Evolutionary conservation across 2,797 vertebrate species (phyloP), one percentile per base, ranked within the genome.

Genomic region (Dendrocincla tyrannina): DNA sequence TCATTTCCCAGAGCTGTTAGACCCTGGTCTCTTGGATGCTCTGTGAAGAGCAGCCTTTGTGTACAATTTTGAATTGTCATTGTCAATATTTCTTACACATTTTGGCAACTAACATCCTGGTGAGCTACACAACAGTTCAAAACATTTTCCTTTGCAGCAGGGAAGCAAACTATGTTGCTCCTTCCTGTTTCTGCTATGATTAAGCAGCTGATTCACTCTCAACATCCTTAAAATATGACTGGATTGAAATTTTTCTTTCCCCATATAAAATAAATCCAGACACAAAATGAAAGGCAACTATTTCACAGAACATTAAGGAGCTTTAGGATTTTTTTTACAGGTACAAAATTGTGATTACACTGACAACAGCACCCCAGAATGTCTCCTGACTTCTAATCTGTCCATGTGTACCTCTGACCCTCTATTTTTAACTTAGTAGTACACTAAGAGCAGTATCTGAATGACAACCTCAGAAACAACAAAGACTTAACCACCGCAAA

Each of bases 181-280:
- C 69, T 89, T 91, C 69, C 69, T 58, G 16, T 27, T 78, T 73
- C 79, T 92, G 73, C 44, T 32, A 37, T 58, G 78, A 88, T 85
- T 83, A 94, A 89, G 60, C 69, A 89, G 58, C 72, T 80, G 72
- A 94, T 94, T 91, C 62, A 59, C 37, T 42, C 62, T 68, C 42
- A 72, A 59, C 35, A 89, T 46, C 39, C 53, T 81, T 59, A 47
- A 64, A 87, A 75, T 59, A 73, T 47, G 8, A 81, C 23, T 33
- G 55, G 30, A 77, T 17, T 35, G 33, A 73, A 67, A 5, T 22
- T 44, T 73, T 80, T 66, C 30, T 76, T 59, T 63, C 28, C 28
- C 56, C 63, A 6, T 39, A 46, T 28, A 88, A 87, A 85, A 83
- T n/a, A 47, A 89, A 85, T n/a, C 23, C 60, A 85, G 81, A 39